phyloP scores from a whole-genome alignment of 2,113 vertebrate species.

The Antennarius striatus region DNA sequence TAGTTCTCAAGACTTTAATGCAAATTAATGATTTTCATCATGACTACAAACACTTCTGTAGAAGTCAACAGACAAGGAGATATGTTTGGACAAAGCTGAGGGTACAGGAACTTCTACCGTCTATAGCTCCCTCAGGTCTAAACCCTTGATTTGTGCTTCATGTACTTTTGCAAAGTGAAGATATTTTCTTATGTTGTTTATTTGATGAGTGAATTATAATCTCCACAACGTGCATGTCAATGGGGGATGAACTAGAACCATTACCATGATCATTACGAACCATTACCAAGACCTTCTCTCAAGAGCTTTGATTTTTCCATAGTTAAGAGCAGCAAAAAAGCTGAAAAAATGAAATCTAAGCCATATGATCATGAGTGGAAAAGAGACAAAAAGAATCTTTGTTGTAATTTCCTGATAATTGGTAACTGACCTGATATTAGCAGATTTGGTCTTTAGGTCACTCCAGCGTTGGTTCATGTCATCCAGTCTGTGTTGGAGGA shows the following conservation, averaged over 20 bases:
- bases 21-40: too few relatives aligned
- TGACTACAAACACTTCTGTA: background rate
- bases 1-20: too few relatives aligned
- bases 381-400: too few relatives aligned
- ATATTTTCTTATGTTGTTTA: background rate
- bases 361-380: background rate
- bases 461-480: slow-evolving; percentile 99
- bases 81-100: too few relatives aligned
- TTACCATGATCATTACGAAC: background rate
- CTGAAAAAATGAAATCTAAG: slow-evolving; percentile 13
- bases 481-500: slow-evolving; percentile 94
- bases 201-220: too few relatives aligned
- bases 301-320: background rate
- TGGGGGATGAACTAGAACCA: slow-evolving; percentile 1
- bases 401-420: too few relatives aligned
- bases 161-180: background rate
- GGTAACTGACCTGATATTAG: slow-evolving; percentile 85
- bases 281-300: background rate
- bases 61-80: too few relatives aligned
- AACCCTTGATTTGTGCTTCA: background rate
- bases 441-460: slow-evolving; percentile 92
- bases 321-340: slow-evolving; percentile 12
- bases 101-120: too few relatives aligned
- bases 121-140: background rate
- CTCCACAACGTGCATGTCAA: too few relatives aligned